Evolutionary conservation across 2,888 invertebrate genomes (phyloP), one percentile per base, ranked within the genome.

Genomic region (Thecocarcelia acutangulata): DNA sequence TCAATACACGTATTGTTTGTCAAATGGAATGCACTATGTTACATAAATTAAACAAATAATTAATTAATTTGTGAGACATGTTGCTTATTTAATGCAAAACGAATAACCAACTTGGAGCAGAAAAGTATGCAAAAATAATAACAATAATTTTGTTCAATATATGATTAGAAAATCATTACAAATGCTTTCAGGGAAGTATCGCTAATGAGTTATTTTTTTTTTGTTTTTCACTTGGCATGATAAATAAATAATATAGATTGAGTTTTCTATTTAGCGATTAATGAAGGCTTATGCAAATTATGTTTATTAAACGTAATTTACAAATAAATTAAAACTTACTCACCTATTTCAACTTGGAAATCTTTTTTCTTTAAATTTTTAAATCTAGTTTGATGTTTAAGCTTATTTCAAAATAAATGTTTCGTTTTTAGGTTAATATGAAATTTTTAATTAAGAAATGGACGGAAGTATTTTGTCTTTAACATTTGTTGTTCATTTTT

Each of bases 61-160:
- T 28, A 61, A 70, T 77, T 70, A 15, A 77, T 63, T 77, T 58
- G 50, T 64, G 56, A 15, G 54, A 48, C 59, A 54, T 52, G 52
- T 40, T 21, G 28, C 24, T 21, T 9, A 59, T 58, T 50, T 21
- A 46, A 17, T 28, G 21, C 28, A 69, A 17, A 11, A 13, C 6
- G 42, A n/a, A 21, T 69, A 13, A 37, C n/a, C 44, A 56, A 33
- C 33, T 33, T 44, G 28, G 17, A n/a, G n/a, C 19, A 15, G 40
- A 17, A 40, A 63, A 13, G 19, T 37, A 4, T 64, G 46, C 46
- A 33, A 75, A 68, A 13, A 56, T 9, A 59, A 48, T 15, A 37
- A 56, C 5, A 24, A 17, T 24, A 46, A 13, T 15, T 17, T 46
- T 33, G 4, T 17, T 12, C 15, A 9, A 59, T 6, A 33, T 33